Evolutionary conservation across 2,797 vertebrate genomes (phyloP).

Genomic region (Helarctos malayanus): DNA sequence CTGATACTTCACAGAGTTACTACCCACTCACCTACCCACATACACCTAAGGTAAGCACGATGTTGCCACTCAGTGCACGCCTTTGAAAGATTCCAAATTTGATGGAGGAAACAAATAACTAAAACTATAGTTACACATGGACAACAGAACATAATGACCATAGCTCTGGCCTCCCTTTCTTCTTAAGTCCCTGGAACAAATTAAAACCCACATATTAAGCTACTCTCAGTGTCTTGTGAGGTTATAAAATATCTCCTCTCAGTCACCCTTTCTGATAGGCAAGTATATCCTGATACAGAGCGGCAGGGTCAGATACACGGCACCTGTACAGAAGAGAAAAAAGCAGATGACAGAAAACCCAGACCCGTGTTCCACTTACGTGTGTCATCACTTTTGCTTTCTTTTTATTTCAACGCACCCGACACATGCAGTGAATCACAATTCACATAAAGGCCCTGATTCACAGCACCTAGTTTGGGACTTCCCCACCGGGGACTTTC

Average conservation of each 20-base stretch:
- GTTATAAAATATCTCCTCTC: neutral
- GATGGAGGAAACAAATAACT: slow-evolving; percentile 58
- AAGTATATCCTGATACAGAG: neutral
- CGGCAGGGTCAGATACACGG: accelerated
- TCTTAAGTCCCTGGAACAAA: neutral
- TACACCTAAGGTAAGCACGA: neutral
- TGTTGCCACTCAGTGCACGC: slow-evolving; percentile 37
- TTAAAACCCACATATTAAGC: slow-evolving; percentile 24
- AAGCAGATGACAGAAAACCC: neutral
- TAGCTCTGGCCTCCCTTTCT: neutral
- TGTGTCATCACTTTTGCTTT: neutral
- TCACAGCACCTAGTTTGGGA: neutral
- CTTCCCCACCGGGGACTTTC: neutral
- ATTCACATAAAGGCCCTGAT: neutral
- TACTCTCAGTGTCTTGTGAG: neutral
- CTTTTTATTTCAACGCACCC: neutral
- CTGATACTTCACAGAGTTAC: neutral
- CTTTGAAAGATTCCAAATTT: slow-evolving; percentile 64
- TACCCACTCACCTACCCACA: neutral
- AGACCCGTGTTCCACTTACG: too few relatives aligned
- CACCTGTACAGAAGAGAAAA: neutral
- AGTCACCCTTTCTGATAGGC: neutral
- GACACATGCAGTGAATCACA: neutral
- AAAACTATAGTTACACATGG: neutral
- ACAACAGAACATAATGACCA: neutral